A percentile compares a stretch with the other conserved stretches of the same genome.
phyloP scores from a whole-genome alignment of 2,888 invertebrate genomes.

The Leptinotarsa peninsularis region DNA sequence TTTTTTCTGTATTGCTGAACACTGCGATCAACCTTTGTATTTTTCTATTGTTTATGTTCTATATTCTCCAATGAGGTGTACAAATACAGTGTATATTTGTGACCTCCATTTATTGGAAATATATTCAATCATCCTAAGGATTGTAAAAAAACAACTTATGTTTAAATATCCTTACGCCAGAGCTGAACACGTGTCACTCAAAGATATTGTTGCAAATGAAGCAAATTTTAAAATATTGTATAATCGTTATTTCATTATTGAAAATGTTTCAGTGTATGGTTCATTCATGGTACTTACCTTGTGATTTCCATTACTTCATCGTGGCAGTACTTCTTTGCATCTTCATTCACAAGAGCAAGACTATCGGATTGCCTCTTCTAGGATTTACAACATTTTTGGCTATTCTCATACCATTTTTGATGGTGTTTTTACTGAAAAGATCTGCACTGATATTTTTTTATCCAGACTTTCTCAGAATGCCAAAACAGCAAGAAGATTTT shows the following conservation, averaged over 20 bases:
- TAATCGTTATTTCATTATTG: neutral
- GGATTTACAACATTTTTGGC: constrained; percentile 63
- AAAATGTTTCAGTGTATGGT: constrained; percentile 72
- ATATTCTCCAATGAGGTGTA: too few species aligned
- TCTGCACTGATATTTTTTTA: constrained; percentile 71
- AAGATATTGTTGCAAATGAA: too few species aligned
- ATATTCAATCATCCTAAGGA: too few species aligned
- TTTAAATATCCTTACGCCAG: too few species aligned
- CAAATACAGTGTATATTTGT: too few species aligned
- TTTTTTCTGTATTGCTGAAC: too few species aligned
- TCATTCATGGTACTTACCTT: constrained; percentile 77
- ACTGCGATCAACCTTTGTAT: too few species aligned
- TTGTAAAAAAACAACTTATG: too few species aligned
- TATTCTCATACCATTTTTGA: constrained; percentile 67
- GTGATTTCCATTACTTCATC: constrained; percentile 77
- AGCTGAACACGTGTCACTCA: too few species aligned
- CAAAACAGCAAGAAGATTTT: constrained; percentile 68
- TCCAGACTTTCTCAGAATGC: constrained; percentile 68
- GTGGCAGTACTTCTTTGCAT: constrained; percentile 67
- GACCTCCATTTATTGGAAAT: too few species aligned
- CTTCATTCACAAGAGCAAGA: constrained; percentile 65
- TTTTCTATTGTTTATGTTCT: too few species aligned
- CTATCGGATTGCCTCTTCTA: constrained; percentile 63
- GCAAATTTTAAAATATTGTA: neutral
- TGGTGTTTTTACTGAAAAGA: constrained; percentile 67